Evolutionary conservation across 2,113 vertebrate species (phyloP).

Genomic region (Prietella phreatophila): DNA sequence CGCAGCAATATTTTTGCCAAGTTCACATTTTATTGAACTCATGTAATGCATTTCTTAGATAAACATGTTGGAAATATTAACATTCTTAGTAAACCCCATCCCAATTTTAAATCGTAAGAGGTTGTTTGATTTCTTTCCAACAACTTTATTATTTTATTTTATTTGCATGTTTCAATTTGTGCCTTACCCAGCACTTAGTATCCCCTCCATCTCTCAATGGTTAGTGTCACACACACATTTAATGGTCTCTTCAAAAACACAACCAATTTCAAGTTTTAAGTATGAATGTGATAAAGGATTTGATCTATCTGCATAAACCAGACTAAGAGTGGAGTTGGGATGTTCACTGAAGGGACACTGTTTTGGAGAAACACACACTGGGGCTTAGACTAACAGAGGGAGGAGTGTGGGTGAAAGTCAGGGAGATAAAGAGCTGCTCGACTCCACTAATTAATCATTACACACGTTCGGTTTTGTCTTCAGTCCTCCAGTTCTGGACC

Average conservation of each 20-base stretch:
- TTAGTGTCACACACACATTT: slow-evolving; percentile 48
- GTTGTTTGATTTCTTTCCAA: slow-evolving; percentile 13
- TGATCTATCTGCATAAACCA: not conserved
- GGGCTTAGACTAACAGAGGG: not conserved
- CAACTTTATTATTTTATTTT: not conserved
- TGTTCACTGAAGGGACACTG: not conserved
- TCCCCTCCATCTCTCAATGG: slow-evolving; percentile 41
- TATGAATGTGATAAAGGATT: not conserved
- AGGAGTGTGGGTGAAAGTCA: not conserved
- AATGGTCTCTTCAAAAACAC: slow-evolving; percentile 43
- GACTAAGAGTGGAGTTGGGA: not conserved
- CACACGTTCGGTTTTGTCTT: slow-evolving; percentile 14
- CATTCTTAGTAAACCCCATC: slow-evolving; percentile 42
- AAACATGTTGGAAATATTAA: slow-evolving; percentile 53
- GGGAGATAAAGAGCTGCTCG: slow-evolving; percentile 28
- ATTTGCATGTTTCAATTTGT: not conserved
- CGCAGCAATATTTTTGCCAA: slow-evolving; percentile 62
- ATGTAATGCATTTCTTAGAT: slow-evolving; percentile 66
- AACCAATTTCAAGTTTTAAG: slow-evolving; percentile 12
- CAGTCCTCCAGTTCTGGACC: not conserved
- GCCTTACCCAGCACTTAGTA: not conserved
- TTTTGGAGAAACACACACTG: not conserved
- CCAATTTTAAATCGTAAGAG: slow-evolving; percentile 14
- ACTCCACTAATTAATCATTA: slow-evolving; percentile 20
- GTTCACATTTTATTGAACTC: slow-evolving; percentile 75